phyloP scores from a whole-genome alignment of 2,113 vertebrate species.

The Alosa alosa region DNA sequence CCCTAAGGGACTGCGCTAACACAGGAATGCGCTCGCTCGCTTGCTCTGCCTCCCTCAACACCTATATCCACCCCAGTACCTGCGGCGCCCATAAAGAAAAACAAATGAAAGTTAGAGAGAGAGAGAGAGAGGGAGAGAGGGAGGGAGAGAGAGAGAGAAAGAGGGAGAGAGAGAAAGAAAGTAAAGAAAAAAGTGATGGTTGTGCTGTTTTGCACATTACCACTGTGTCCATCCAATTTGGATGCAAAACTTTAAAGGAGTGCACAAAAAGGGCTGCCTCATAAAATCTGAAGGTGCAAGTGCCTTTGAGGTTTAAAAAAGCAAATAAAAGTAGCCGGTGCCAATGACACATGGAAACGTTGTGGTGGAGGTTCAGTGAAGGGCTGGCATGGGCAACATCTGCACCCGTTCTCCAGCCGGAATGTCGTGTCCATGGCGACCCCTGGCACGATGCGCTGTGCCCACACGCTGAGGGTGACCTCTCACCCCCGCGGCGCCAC shows the following conservation, averaged over 20 bases:
- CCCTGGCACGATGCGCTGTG: not conserved
- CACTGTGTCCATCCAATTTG: not conserved
- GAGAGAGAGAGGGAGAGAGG: not conserved
- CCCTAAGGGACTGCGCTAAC: not conserved
- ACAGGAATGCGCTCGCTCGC: not conserved
- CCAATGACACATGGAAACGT: not conserved
- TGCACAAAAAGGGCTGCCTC: not conserved
- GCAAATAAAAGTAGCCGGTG: not conserved
- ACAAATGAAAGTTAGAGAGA: not conserved
- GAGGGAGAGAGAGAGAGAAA: not conserved
- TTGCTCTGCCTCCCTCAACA: not conserved
- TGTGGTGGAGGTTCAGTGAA: not conserved
- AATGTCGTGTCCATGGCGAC: not conserved
- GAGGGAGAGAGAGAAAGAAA: not conserved
- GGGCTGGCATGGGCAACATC: not conserved
- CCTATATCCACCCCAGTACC: not conserved
- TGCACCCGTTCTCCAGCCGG: not conserved
- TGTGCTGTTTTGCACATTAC: not conserved
- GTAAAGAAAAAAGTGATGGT: not conserved
- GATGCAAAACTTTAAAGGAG: not conserved
- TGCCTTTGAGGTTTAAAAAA: not conserved
- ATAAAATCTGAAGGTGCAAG: not conserved
- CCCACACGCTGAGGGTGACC: slow-evolving; percentile 8
- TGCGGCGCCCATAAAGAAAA: not conserved
- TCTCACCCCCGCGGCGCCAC: not conserved